Percentiles rank a stretch among this genome's conserved stretches.
Conservation (phyloP, 2,888 invertebrate genomes). For the Pseudoips prasinana region DNA sequence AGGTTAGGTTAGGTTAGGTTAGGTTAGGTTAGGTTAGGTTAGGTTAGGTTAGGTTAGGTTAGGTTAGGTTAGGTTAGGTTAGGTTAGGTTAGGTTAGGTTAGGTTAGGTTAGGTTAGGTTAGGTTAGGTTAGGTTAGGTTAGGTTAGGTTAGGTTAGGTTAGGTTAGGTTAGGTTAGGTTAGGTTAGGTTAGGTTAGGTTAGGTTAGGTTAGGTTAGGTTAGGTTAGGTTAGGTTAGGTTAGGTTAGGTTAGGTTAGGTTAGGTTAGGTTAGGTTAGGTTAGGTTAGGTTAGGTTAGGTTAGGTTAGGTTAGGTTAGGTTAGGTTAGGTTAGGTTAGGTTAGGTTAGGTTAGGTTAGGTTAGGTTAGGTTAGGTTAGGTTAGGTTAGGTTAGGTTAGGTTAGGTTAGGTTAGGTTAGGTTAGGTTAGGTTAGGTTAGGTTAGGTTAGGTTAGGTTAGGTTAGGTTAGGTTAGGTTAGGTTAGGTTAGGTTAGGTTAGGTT, state of each 20-base stretch:
- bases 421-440: conserved; percentile 22
- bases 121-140: conserved; percentile 17
- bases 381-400: conserved; percentile 22
- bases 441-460: conserved; percentile 23
- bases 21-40: conserved; percentile 13
- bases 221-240: conserved; percentile 5
- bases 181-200: conserved; percentile 8
- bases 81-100: conserved; percentile 18
- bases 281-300: conserved; percentile 23
- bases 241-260: conserved; percentile 13
- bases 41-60: conserved; percentile 17
- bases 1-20: conserved; percentile 16
- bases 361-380: conserved; percentile 23
- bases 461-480: conserved; percentile 24
- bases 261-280: conserved; percentile 22
- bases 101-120: conserved; percentile 16
- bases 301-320: conserved; percentile 22
- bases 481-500: conserved; percentile 23
- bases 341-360: conserved; percentile 23
- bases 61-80: conserved; percentile 20
- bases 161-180: conserved; percentile 13
- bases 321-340: conserved; percentile 18
- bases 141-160: conserved; percentile 16
- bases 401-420: conserved; percentile 22
- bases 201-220: conserved; percentile 4